Evolutionary conservation across 2,797 vertebrate genomes (phyloP).

Genomic region (Coregonus suidteri): DNA sequence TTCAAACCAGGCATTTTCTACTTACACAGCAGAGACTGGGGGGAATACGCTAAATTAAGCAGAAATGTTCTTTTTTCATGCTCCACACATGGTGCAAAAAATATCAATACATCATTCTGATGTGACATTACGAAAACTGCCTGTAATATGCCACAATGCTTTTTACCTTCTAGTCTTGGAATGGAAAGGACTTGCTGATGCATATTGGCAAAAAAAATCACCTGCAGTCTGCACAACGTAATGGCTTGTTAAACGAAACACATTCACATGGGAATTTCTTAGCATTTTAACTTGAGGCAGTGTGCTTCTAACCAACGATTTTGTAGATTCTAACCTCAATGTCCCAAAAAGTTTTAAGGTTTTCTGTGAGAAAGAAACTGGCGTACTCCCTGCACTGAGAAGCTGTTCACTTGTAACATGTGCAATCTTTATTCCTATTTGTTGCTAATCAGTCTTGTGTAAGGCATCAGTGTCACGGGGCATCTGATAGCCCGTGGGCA

Average conservation of each 20-base stretch:
- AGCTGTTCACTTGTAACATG: too few species aligned
- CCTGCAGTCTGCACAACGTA: neutral
- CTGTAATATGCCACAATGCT: constrained; percentile 45
- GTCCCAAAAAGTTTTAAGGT: neutral
- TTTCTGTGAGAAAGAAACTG: neutral
- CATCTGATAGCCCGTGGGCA: constrained; percentile 22
- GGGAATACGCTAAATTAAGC: constrained; percentile 45
- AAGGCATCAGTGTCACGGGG: constrained; percentile 7
- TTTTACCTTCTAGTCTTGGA: constrained; percentile 27
- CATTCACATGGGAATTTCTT: neutral
- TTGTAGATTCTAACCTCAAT: neutral
- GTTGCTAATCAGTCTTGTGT: constrained; percentile 8
- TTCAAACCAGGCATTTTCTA: neutral
- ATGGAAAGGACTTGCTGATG: constrained; percentile 30
- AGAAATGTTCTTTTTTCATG: constrained; percentile 52
- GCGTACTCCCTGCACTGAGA: neutral
- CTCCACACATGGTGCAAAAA: constrained; percentile 46
- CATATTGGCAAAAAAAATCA: constrained; percentile 23
- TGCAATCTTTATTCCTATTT: constrained; percentile 9
- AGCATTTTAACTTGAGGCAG: neutral
- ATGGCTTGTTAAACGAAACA: neutral
- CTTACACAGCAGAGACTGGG: neutral
- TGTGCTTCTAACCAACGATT: neutral
- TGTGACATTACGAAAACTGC: constrained; percentile 53
- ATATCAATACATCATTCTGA: constrained; percentile 70